Percentiles rank a stretch among this genome's conserved stretches.
Conservation (phyloP, 2,113 vertebrate genomes). For the Crotophaga sulcirostris region DNA sequence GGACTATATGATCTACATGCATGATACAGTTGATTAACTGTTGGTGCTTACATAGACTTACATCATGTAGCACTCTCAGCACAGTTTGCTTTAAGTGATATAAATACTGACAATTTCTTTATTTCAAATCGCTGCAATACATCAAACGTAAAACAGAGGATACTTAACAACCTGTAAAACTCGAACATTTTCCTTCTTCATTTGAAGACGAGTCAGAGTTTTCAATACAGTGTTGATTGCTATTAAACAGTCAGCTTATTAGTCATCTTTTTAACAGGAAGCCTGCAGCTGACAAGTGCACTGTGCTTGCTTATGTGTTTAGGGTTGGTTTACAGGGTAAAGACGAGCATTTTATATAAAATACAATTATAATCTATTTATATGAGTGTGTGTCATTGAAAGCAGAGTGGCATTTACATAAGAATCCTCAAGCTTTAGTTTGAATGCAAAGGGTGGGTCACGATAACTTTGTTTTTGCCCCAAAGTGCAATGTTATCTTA, state of each 20-base stretch:
- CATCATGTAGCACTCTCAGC: conserved; percentile 43
- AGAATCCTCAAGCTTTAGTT: neutral
- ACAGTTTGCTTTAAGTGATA: conserved; percentile 63
- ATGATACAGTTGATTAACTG: conserved; percentile 62
- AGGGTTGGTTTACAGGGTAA: neutral
- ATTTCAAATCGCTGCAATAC: conserved; percentile 51
- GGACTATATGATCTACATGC: conserved; percentile 62
- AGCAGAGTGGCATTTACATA: neutral
- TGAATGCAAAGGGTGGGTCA: conserved; percentile 33
- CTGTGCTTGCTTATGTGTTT: conserved; percentile 20
- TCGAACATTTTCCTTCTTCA: conserved; percentile 40
- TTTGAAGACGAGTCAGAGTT: conserved; percentile 38
- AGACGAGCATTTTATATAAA: neutral
- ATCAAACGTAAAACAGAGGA: conserved; percentile 65
- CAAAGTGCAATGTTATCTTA: conserved; percentile 59
- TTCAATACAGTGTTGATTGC: conserved; percentile 50
- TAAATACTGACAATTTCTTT: conserved; percentile 63
- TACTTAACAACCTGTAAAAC: conserved; percentile 70
- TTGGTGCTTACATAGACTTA: conserved; percentile 60
- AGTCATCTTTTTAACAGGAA: neutral
- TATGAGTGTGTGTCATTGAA: neutral
- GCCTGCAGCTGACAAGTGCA: neutral
- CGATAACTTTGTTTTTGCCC: conserved; percentile 63
- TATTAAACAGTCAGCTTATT: neutral
- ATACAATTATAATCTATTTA: neutral